Base-by-base conservation (phyloP, 2,797 vertebrate genomes). In the Takifugu ocellatus region DNA sequence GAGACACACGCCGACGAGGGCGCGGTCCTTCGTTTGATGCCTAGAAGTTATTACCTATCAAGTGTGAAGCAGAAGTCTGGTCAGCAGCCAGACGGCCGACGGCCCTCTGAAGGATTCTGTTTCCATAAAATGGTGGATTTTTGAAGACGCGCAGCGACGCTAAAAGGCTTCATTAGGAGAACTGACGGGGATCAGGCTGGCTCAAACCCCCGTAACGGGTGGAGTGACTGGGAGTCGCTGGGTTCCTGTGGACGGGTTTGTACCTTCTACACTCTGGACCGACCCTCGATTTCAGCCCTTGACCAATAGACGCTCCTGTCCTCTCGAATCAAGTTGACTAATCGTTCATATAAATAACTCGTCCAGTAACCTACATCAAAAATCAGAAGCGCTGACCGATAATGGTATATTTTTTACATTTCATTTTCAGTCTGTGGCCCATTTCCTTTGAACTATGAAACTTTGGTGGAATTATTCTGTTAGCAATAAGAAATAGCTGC, bases 401-500 rank as follows among this genome's bases (percentile, higher is more conserved):
- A 44, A 44, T 44, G 4, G n/a, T 8, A 44, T 2, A 24, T 46
- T 46, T 46, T 39, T 4, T 10, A 5, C 45, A 24, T 46, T 46
- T 46, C 17, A 1, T 9, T 44, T 16, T 7, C n/a, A 67, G 33
- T 63, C 73, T 61, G 14, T 36, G 42, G 49, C 21, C 6, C n/a
- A 58, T 61, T 71, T 11, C 36, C 65, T 70, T 59, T 42, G 47
- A 62, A 29, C 21, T 21, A 65, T 59, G 25, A 63, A 33, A 33
- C 45, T n/a, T 49, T 36, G 17, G n/a, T 49, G 24, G 68, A 59
- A 51, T n/a, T 17, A 43, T 66, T 69, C 51, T 53, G 31, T 76
- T 59, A 72, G 79, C 64, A 82, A 72, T 73, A 84, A 79, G 31
- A 60, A 54, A 73, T 50, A 56, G 25, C 51, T 36, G 59, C 5